These are phyloP conservation scores for Syrista parreyssii DNA, from an alignment of 2,888 invertebrate species.

Conservation along the genomic window DNA sequence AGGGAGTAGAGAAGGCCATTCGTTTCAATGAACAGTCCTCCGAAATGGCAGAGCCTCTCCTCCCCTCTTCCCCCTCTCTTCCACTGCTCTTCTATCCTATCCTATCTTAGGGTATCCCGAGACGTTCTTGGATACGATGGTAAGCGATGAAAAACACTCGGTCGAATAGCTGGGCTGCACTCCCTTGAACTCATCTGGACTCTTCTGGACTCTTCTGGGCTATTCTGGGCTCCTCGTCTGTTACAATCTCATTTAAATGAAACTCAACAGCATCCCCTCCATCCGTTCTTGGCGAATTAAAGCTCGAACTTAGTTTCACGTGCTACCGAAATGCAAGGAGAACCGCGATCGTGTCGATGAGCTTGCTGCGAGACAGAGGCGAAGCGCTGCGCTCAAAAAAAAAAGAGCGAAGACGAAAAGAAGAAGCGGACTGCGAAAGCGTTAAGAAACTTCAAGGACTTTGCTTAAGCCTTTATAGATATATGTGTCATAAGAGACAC, in stretches of 20 bases:
- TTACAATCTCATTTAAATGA: slow-evolving; percentile 59
- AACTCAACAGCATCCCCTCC: slow-evolving; percentile 37
- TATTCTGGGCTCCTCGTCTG: slow-evolving; percentile 14
- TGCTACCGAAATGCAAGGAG: too few species aligned
- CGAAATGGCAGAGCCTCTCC: slow-evolving; percentile 45
- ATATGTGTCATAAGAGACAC: too few species aligned
- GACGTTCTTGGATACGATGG: not conserved
- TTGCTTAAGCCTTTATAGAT: too few species aligned
- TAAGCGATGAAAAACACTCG: slow-evolving; percentile 54
- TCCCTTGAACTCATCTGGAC: not conserved
- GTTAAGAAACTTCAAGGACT: slow-evolving; percentile 7
- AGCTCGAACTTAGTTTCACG: too few species aligned
- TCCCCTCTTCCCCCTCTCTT: slow-evolving; percentile 19
- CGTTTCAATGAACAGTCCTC: slow-evolving; percentile 60
- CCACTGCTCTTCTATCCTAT: slow-evolving; percentile 22
- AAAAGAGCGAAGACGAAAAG: slow-evolving; percentile 18
- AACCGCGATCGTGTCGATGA: too few species aligned
- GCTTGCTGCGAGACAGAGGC: slow-evolving; percentile 8
- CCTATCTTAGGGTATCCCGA: slow-evolving; percentile 41
- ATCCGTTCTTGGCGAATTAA: slow-evolving; percentile 28
- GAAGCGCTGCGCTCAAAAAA: slow-evolving; percentile 26
- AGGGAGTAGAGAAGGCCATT: slow-evolving; percentile 54
- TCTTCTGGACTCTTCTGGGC: slow-evolving; percentile 23
- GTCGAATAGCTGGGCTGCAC: slow-evolving; percentile 38
- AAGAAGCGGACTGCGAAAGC: slow-evolving; percentile 27